Evolutionary conservation across 2,113 vertebrate genomes (phyloP).

Genomic region (Myiozetetes cayanensis): DNA sequence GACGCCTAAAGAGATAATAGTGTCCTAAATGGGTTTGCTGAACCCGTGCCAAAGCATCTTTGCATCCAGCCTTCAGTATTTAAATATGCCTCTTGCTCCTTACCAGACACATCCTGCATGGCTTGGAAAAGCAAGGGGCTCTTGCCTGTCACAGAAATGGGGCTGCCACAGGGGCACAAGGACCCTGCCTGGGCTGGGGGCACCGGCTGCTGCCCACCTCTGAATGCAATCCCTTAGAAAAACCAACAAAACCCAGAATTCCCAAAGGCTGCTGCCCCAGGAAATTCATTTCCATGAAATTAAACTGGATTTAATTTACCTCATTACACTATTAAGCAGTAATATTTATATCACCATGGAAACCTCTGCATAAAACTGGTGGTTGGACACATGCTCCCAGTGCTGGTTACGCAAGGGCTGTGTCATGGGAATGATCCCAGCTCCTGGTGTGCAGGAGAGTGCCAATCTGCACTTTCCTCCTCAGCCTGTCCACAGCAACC

Average conservation of each 20-base stretch:
- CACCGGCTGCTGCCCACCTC: background rate
- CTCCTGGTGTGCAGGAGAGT: background rate
- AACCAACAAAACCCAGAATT: background rate
- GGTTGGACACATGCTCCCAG: background rate
- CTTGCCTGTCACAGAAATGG: background rate
- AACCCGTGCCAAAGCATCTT: constrained; percentile 35
- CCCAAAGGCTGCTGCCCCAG: background rate
- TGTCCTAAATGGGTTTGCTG: constrained; percentile 50
- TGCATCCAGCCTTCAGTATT: constrained; percentile 16
- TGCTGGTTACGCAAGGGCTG: constrained; percentile 3
- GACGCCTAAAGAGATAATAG: constrained; percentile 43
- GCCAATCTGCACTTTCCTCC: background rate
- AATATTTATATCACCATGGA: constrained; percentile 57
- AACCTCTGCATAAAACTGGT: constrained; percentile 6
- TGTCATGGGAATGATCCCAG: background rate
- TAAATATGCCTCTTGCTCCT: background rate
- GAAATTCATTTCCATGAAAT: constrained; percentile 1
- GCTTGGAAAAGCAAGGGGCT: background rate
- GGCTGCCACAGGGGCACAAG: background rate
- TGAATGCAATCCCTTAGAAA: background rate
- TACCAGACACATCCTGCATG: background rate
- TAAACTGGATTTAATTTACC: constrained; percentile 45
- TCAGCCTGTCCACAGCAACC: background rate
- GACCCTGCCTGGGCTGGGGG: background rate
- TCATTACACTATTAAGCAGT: background rate